Evolutionary conservation across 2,113 vertebrate genomes (phyloP), one percentile per base, ranked within the genome.

Genomic region (Pterocles gutturalis): DNA sequence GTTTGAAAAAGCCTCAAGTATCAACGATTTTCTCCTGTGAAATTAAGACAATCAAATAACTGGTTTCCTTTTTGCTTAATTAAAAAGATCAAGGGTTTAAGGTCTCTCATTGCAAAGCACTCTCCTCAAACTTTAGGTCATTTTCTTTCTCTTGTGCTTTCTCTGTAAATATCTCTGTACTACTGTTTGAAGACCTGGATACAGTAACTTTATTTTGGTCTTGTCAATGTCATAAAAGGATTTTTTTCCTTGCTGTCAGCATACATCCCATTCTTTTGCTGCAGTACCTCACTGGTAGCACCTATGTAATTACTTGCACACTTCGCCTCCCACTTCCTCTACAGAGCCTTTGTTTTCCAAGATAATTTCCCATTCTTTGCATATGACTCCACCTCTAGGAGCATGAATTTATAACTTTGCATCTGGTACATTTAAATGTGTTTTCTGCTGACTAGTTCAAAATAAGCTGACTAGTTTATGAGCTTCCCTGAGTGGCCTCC

Each of bases 321-420:
- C 64, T 90, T 93, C 67, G 69, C 84, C 80, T 93, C 80, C 89
- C 61, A 91, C 87, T 75, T 90, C 25, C 64, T 64, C 43, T 48
- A 78, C 61, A 60, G 43, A 84, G 38, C 69, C 51, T 73, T 66
- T 4, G 0, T 66, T 87, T 92, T 83, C 72, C 60, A 89, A 81
- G 76, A 57, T 58, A 36, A 89, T 71, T 92, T 81, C 41, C 58
- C 71, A 80, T 57, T 88, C 54, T 77, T 54, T 73, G 41, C 22
- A 3, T 48, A 19, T 1, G 21, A 87, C 41, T 76, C 26, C 14
- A 55, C 18, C 29, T 41, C 48, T 61, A 43, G 46, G 34, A 95
- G 33, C 8, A 38, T 2, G 10, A 77, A 77, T 92, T 38, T 57
- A 17, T 48, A 92, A 61, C 41, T 93, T 83, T 48, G 21, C 18